Conservation (phyloP, 1,140 invertebrate genomes). For the Magallana gigas region DNA sequence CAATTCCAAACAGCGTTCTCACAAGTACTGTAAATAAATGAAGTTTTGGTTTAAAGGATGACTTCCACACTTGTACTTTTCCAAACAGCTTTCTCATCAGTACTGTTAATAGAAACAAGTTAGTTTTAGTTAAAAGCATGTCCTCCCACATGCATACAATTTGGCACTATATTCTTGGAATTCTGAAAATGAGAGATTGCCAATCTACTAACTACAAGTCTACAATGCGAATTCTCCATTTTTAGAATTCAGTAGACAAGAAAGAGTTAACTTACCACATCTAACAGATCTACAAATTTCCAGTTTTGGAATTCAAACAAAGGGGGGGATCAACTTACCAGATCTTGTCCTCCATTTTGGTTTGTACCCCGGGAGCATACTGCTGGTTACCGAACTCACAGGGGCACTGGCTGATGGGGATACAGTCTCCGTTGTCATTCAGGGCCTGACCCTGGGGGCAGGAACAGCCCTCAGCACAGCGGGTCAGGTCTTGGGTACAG, state of each 20-base stretch:
- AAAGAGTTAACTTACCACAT: too few species aligned
- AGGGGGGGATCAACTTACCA: constrained; percentile 81
- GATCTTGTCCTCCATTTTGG: constrained; percentile 76
- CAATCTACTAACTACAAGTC: too few species aligned
- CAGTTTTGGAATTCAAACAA: too few species aligned
- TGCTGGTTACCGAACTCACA: constrained; percentile 87
- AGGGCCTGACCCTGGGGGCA: constrained; percentile 89
- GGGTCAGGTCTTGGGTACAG: constrained; percentile 81
- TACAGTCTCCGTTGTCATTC: constrained; percentile 86
- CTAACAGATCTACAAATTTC: too few species aligned
- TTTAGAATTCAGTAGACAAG: too few species aligned
- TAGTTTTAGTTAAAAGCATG: too few species aligned
- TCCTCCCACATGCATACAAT: too few species aligned
- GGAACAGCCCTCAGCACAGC: constrained; percentile 92
- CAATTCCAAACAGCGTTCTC: constrained; percentile 88
- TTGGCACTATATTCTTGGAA: too few species aligned
- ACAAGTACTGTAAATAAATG: constrained; percentile 84
- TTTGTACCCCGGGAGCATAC: constrained; percentile 87
- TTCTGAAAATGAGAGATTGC: too few species aligned
- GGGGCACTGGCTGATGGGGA: constrained; percentile 87
- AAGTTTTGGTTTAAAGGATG: too few species aligned
- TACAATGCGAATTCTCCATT: too few species aligned
- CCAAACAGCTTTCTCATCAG: constrained; percentile 88
- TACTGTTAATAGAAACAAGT: constrained; percentile 61
- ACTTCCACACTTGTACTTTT: constrained; percentile 80